A percentile compares a stretch with the other conserved stretches of the same genome.
Conservation (phyloP, 2,113 vertebrate species). For the Lepus europaeus region DNA sequence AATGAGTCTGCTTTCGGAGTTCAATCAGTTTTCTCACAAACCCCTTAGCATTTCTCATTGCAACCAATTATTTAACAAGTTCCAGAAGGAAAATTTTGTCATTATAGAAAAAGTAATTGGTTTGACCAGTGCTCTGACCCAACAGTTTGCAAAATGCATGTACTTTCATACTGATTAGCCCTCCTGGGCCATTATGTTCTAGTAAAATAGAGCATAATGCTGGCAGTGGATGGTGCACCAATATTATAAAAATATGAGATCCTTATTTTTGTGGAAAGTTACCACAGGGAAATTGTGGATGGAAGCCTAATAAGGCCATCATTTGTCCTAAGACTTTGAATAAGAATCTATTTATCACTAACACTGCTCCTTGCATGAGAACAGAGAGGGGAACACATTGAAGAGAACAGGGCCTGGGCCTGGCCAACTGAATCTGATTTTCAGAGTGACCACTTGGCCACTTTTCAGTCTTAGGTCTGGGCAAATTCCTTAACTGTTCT, state of each 20-base stretch:
- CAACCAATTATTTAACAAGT: constrained; percentile 69
- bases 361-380: neutral
- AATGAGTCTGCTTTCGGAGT: constrained; percentile 61
- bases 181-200: constrained; percentile 48
- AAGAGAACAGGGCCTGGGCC: neutral
- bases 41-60: constrained; percentile 65
- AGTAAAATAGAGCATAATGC: neutral
- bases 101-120: constrained; percentile 55
- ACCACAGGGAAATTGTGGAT: neutral
- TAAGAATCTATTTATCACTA: neutral
- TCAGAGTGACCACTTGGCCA: neutral
- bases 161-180: constrained; percentile 2
- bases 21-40: constrained; percentile 75
- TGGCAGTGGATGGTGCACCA: neutral
- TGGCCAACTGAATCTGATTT: neutral
- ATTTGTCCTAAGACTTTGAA: neutral
- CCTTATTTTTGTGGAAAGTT: constrained; percentile 48
- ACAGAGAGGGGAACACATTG: neutral
- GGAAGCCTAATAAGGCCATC: neutral
- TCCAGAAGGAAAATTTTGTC: constrained; percentile 68
- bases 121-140: constrained; percentile 28
- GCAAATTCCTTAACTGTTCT: neutral
- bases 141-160: constrained; percentile 12
- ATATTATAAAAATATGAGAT: constrained; percentile 17
- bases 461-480: neutral